Conservation (phyloP, 2,888 invertebrate species). For the Ennomos quercinarius region DNA sequence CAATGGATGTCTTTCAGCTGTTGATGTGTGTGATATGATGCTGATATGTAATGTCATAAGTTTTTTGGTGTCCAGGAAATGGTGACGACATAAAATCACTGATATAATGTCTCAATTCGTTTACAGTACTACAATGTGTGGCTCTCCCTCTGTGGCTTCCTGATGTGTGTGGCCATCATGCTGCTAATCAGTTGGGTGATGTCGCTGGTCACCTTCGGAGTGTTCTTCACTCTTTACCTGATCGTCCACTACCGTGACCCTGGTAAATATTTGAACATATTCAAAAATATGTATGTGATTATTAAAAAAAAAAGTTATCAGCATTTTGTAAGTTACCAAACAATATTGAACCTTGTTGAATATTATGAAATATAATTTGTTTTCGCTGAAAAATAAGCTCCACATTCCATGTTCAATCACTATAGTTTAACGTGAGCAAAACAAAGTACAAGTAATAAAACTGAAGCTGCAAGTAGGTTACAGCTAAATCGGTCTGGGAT, state of each 20-base stretch:
- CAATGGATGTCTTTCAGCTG: too few species aligned
- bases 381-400: background rate
- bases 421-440: background rate
- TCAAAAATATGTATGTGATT: too few species aligned
- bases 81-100: too few species aligned
- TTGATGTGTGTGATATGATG: too few species aligned
- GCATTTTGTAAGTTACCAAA: too few species aligned
- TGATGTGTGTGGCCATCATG: conserved; percentile 95
- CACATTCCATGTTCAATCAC: too few species aligned
- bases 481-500: conserved; percentile 58
- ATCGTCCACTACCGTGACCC: conserved; percentile 97
- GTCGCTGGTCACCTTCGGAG: conserved; percentile 95
- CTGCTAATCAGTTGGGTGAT: conserved; percentile 97
- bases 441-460: conserved; percentile 6
- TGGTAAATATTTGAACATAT: conserved; percentile 76
- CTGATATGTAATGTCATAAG: too few species aligned
- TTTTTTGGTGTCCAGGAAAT: too few species aligned
- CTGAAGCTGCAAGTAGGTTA: conserved; percentile 47
- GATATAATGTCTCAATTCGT: conserved; percentile 38
- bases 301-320: background rate
- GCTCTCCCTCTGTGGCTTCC: conserved; percentile 93
- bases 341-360: too few species aligned
- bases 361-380: too few species aligned
- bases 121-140: conserved; percentile 96
- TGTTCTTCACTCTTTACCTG: conserved; percentile 95